Evolutionary conservation across 2,797 vertebrate genomes (phyloP).

Genomic region (Lophius americanus): DNA sequence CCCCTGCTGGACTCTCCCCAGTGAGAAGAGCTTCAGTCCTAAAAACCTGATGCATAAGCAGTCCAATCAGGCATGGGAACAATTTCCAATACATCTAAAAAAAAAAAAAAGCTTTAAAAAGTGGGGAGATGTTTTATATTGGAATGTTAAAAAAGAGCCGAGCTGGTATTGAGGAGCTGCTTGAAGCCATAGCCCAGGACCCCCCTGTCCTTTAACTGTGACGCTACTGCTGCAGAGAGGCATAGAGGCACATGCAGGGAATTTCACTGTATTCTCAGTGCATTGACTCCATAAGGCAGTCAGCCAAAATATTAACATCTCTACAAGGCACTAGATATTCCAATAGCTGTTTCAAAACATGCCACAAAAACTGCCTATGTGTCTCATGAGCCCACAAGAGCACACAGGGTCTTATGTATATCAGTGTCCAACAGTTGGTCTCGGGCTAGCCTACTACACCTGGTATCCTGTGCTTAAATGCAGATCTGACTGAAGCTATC

Average conservation of each 20-base stretch:
- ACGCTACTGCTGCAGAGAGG: slow-evolving; percentile 53
- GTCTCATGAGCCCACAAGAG: slow-evolving; percentile 53
- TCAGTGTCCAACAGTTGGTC: slow-evolving; percentile 27
- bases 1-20: slow-evolving; percentile 82
- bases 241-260: slow-evolving; percentile 38
- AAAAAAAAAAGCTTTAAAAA: slow-evolving; percentile 38
- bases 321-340: slow-evolving; percentile 26
- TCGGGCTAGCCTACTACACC: slow-evolving; percentile 32
- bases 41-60: slow-evolving; percentile 45
- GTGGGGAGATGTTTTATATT: slow-evolving; percentile 51
- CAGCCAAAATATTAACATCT: slow-evolving; percentile 33
- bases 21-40: slow-evolving; percentile 50
- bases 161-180: slow-evolving; percentile 35
- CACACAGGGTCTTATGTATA: slow-evolving; percentile 55
- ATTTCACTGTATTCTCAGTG: slow-evolving; percentile 42
- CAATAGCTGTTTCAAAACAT: slow-evolving; percentile 64
- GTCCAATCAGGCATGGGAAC: slow-evolving; percentile 56
- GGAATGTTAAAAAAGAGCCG: slow-evolving; percentile 38
- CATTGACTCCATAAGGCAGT: slow-evolving; percentile 31
- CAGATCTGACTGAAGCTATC: slow-evolving; percentile 39
- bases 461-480: slow-evolving; percentile 43
- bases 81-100: slow-evolving; percentile 46
- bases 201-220: slow-evolving; percentile 51
- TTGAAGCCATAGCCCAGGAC: slow-evolving; percentile 44
- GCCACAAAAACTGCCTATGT: slow-evolving; percentile 65